Percentiles rank a stretch among this genome's conserved stretches.
Evolutionary conservation across 1,140 invertebrate genomes (phyloP).

Genomic region (Planococcus citri): DNA sequence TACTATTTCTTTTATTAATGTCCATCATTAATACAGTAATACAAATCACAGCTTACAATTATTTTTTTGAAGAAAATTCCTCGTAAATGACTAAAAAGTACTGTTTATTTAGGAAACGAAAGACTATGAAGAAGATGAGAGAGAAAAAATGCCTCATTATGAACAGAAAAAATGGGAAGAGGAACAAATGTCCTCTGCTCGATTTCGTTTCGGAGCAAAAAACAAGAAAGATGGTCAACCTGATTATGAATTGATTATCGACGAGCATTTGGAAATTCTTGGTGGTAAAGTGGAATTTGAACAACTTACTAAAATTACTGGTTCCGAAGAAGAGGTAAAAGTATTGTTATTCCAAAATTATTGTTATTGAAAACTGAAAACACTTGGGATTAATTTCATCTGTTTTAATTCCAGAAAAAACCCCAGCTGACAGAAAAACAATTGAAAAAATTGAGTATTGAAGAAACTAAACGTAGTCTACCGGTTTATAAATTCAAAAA

Average conservation of each 20-base stretch:
- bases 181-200: conserved; percentile 87
- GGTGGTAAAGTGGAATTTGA: conserved; percentile 76
- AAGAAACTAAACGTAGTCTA: conserved; percentile 84
- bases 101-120: conserved; percentile 36
- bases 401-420: conserved; percentile 32
- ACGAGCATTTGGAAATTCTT: conserved; percentile 53
- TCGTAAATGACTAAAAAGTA: background rate
- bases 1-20: background rate
- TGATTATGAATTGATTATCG: conserved; percentile 86
- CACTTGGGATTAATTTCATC: conserved; percentile 19
- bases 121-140: conserved; percentile 76
- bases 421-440: conserved; percentile 52
- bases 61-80: no score
- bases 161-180: conserved; percentile 98
- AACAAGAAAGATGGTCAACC: conserved; percentile 59
- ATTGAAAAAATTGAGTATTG: conserved; percentile 67
- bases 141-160: conserved; percentile 72
- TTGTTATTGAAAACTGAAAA: conserved; percentile 21
- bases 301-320: conserved; percentile 79
- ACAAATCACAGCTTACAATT: background rate
- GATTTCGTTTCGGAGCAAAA: conserved; percentile 85
- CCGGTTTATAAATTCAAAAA: conserved; percentile 90
- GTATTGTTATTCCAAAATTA: no score
- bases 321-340: conserved; percentile 46
- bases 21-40: background rate